Evolutionary conservation across 2,113 vertebrate genomes (phyloP), one percentile per base, ranked within the genome.

Genomic region (Phodopus roborovskii): DNA sequence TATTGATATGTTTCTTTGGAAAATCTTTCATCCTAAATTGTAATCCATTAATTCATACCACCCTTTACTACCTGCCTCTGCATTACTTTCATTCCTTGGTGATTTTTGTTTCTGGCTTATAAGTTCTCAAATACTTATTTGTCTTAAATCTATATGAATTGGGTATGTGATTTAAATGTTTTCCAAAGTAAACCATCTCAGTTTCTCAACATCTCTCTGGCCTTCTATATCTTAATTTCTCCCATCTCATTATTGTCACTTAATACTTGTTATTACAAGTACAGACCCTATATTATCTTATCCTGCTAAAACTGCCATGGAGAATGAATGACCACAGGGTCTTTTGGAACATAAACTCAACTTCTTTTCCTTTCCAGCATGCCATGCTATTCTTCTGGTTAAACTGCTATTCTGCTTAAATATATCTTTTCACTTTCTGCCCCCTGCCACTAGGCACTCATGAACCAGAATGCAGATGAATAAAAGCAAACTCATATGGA

Each of bases 131-230:
- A 91, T 12, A 60, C 7, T 75, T 68, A 53, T 28, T 83, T 88
- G 16, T 4, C 36, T 78, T 71, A 53, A 42, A 88, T 84, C 22
- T 45, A n/a, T 20, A 82, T 8, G 15, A 89, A 71, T 11, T 71
- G 3, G 16, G 53, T 33, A 53, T 78, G 42, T 56, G 4, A 3
- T 87, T 33, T 81, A 48, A 79, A 68, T n/a, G 45, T 74, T 74
- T 64, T 87, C 56, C 24, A 2, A 64, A 26, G 3, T 24, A 48
- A 42, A 60, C 13, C 1, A 10, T 88, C 7, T 88, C 60, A n/a
- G 60, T 88, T 88, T 83, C 66, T 94, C 94, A 92, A 60, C 11
- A 75, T 91, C 58, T 82, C 66, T 75, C 22, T 26, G 71, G 17
- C 48, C 30, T 39, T 77, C 22, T 15, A 68, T 30, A 84, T 79